Evolutionary conservation across 2,113 vertebrate species (phyloP), one percentile per base, ranked within the genome.

Genomic region (Mugil cephalus): DNA sequence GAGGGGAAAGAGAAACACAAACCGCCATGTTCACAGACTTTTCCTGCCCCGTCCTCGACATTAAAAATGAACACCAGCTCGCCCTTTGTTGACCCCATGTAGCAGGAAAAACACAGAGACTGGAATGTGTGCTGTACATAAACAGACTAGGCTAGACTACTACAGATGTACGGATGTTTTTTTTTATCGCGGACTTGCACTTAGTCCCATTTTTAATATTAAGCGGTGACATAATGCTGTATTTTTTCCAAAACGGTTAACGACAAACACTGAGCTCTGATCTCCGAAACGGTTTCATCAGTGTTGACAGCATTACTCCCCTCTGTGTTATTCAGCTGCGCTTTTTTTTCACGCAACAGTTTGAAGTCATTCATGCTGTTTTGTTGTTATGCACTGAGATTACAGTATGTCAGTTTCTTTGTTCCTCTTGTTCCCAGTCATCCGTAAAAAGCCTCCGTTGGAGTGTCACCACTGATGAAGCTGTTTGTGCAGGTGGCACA

Each of bases 1-100:
- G 52, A 64, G 58, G 74, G 75, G 85, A 80, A 77, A 80, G 45
- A 45, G 73, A 76, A 83, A 87, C 74, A 10, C 51, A 73, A 89
- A 92, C 85, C 89, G 88, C 85, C 85, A 17, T 86, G 90, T 73
- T 66, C 68, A 61, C 17, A 42, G 34, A 59, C 83, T 87, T 80
- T 83, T 63, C 54, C 69, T 56, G 60, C 58, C 75, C 69, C 62
- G 80, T 83, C 80, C 56, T 42, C 52, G 8, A 51, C 2, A 45
- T 78, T 30, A 30, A 59, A 85, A 86, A 86, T 87, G 79, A 71
- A 68, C 83, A 47, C 66, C 61, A 52, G 14, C 61, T 90, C 70
- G 86, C 85, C 79, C 61, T 38, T 55, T 64, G 8, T 65, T 82
- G 87, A 89, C 83, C 87, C 63, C n/a, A 1, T 43, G 61, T 19